Evolutionary conservation across 2,888 invertebrate species (phyloP), one percentile per base, ranked within the genome.

Genomic region (Dryococelus australis): DNA sequence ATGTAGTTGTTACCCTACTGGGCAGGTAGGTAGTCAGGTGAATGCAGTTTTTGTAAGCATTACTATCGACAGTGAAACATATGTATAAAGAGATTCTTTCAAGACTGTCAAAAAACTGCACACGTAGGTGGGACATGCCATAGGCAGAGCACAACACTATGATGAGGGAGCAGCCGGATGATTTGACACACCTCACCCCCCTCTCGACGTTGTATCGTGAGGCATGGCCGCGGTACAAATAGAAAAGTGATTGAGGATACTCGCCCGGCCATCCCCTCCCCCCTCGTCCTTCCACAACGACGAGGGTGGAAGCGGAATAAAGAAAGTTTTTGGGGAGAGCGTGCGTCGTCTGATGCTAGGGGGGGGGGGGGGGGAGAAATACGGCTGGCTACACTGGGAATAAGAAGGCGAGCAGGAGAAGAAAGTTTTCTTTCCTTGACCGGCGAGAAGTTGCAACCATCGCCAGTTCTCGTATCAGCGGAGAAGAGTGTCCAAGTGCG

Each of bases 171-270:
- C 27, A 81, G 85, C 13, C 84, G 65, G 86, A 53, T n/a, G 35
- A 84, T 85, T 85, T 81, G 79, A 86, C 80, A 85, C 79, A 35
- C 43, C 85, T 79, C 81, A 78, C 51, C 28, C 35, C 27, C 26
- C 47, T 83, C 26, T 51, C 53, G 0, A 0, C 65, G 0, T 12
- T 6, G 24, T 4, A 35, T 83, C 43, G 43, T 43, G 43, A 83
- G 83, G 10, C 83, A 83, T 83, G 43, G 43, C 87, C 78, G 53
- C 86, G 85, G 86, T 86, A 86, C 88, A 89, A 89, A 89, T 89
- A 88, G 87, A 78, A 89, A 89, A 89, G 88, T 89, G 89, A 89
- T 89, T 89, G 88, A 87, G 65, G 65, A n/a, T 65, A n/a, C 16
- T 24, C n/a, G 65, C 65, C 65, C 65, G 13, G 16, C 35, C 65